Percentiles rank a stretch among this genome's conserved stretches.
Evolutionary conservation across 2,888 invertebrate genomes (phyloP).

Genomic region (Flabesymbios commensalis): DNA sequence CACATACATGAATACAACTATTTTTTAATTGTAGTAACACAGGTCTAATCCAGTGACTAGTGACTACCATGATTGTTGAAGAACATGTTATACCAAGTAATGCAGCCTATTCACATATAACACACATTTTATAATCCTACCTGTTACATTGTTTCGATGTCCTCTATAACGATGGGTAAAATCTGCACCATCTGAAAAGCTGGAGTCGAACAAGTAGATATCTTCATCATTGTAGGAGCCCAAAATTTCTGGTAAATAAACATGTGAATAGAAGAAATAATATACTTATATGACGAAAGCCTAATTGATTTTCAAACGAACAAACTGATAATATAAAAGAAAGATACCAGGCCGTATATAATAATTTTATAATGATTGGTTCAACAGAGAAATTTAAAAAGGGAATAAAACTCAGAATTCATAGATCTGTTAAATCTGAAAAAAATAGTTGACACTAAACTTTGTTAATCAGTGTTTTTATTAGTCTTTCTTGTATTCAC

Average conservation of each 20-base stretch:
- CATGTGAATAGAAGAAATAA: not conserved
- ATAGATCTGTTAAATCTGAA: too few species aligned
- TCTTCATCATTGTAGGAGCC: slow-evolving; percentile 94
- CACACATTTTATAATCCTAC: too few species aligned
- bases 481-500: too few species aligned
- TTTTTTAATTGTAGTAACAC: too few species aligned
- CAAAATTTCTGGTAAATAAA: slow-evolving; percentile 70
- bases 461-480: too few species aligned
- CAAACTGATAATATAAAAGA: not conserved
- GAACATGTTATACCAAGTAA: too few species aligned
- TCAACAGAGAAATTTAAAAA: not conserved
- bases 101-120: too few species aligned
- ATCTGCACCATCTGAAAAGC: slow-evolving; percentile 65
- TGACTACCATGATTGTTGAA: too few species aligned
- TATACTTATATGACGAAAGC: not conserved
- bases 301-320: not conserved
- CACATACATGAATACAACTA: too few species aligned
- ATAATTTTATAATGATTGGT: not conserved
- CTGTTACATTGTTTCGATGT: slow-evolving; percentile 68
- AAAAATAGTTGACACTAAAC: too few species aligned
- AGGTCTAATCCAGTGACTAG: too few species aligned
- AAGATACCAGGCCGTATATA: not conserved
- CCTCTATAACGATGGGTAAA: slow-evolving; percentile 68
- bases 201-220: slow-evolving; percentile 83
- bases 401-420: too few species aligned